A percentile compares a stretch with the other conserved stretches of the same genome.
phyloP scores from a whole-genome alignment of 1,140 invertebrate genomes.

The Globodera rostochiensis region DNA sequence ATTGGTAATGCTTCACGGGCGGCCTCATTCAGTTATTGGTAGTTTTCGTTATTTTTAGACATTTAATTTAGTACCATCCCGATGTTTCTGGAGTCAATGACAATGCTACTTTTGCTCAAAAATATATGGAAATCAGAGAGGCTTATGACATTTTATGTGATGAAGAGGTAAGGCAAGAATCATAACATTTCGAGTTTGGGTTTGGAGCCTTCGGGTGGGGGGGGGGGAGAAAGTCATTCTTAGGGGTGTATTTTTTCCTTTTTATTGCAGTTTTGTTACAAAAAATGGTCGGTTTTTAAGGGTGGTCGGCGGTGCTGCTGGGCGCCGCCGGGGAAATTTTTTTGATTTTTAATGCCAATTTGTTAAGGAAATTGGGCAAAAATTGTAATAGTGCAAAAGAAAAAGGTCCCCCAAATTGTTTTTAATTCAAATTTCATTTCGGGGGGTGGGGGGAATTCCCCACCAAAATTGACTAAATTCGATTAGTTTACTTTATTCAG shows the following conservation, averaged over 20 bases:
- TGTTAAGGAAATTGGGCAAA: not conserved
- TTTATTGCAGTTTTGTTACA: no score
- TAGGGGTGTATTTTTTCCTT: no score
- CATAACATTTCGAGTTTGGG: not conserved
- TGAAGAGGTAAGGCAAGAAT: not conserved
- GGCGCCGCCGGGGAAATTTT: no score
- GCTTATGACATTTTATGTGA: not conserved
- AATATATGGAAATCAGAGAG: not conserved
- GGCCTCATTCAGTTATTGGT: not conserved
- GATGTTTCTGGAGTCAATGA: not conserved
- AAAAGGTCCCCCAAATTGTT: no score
- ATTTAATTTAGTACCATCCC: constrained; percentile 11
- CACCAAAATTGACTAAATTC: no score
- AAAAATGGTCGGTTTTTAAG: not conserved
- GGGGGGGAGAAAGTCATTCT: no score
- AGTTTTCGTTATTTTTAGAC: not conserved
- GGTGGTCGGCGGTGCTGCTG: no score
- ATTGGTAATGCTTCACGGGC: no score
- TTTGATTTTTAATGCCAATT: not conserved
- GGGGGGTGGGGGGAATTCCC: no score
- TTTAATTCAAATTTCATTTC: no score
- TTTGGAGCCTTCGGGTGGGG: not conserved
- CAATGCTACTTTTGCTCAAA: not conserved
- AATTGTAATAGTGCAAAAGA: no score
- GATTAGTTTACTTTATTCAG: not conserved